A percentile compares a stretch with the other conserved stretches of the same genome.
Conservation (phyloP, 53 echinoderm and acorn worm species). For the Glandiceps talaboti region DNA sequence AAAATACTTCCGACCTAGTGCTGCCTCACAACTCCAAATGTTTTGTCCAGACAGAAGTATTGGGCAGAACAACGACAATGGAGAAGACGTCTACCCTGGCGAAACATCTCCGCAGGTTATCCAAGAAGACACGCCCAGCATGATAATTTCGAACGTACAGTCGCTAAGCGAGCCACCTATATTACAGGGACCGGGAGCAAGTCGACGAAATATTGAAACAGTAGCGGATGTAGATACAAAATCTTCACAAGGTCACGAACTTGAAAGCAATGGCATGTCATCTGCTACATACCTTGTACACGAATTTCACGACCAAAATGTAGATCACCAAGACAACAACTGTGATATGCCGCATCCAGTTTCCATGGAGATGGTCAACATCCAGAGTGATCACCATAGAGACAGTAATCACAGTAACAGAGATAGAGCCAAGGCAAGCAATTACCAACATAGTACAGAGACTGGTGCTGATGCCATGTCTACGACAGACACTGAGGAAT, state of each 20-base stretch:
- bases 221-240: neutral
- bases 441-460: neutral
- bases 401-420: neutral
- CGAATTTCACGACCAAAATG: neutral
- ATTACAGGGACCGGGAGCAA: neutral
- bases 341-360: neutral
- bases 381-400: neutral
- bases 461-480: neutral
- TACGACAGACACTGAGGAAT: neutral
- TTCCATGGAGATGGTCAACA: neutral
- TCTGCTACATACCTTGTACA: neutral
- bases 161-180: neutral
- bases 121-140: neutral
- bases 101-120: neutral
- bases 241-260: neutral
- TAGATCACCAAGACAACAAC: neutral
- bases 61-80: neutral
- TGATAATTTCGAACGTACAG: neutral
- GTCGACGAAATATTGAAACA: neutral
- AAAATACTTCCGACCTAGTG: neutral
- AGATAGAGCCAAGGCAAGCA: neutral
- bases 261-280: neutral
- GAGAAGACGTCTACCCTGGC: neutral
- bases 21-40: neutral
- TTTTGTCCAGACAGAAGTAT: neutral